Evolutionary conservation across 2,797 vertebrate genomes (phyloP), one percentile per base, ranked within the genome.

Genomic region (Anomalospiza imberbis): DNA sequence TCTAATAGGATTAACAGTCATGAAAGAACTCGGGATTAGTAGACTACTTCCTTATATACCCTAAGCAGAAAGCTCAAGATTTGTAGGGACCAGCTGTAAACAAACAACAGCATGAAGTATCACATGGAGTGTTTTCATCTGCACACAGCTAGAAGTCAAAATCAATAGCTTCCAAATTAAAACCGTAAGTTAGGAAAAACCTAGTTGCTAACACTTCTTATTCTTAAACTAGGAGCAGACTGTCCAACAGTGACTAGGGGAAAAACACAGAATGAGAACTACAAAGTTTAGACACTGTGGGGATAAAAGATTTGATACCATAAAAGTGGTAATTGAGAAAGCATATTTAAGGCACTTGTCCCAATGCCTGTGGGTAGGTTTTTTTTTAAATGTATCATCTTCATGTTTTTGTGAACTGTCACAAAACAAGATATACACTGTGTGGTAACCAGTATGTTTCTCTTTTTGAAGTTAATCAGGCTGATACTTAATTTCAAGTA

Each of bases 1-100:
- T 54, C 28, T 86, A 93, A 94, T 58, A 62, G 82, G 85, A 96
- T 96, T 91, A 96, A 86, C 13, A 60, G 73, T 28, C 28, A 20
- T 44, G 44, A 68, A 68, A 84, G 79, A 61, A 83, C 0, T n/a
- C 0, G 0, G 74, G 85, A 96, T 95, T 93, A 94, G 55, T 40
- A 77, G 45, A n/a, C 38, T 80, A 89, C 22, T 76, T 22, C 85
- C 65, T 91, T 92, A 91, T 80, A 54, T 72, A 80, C 65, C 45
- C 78, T 80, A 76, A 80, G 54, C 58, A 92, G 72, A 88, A 85
- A 34, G 89, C 87, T 88, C 54, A 36, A 62, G 88, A 68, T 91
- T 61, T 84, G 58, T 67, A 83, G n/a, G 61, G 32, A 54, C 60
- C 50, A 44, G 34, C 55, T 85, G 88, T 84, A 88, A 94, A 92